Evolutionary conservation across 2,888 invertebrate genomes (phyloP).

Genomic region (Empis stercorea): DNA sequence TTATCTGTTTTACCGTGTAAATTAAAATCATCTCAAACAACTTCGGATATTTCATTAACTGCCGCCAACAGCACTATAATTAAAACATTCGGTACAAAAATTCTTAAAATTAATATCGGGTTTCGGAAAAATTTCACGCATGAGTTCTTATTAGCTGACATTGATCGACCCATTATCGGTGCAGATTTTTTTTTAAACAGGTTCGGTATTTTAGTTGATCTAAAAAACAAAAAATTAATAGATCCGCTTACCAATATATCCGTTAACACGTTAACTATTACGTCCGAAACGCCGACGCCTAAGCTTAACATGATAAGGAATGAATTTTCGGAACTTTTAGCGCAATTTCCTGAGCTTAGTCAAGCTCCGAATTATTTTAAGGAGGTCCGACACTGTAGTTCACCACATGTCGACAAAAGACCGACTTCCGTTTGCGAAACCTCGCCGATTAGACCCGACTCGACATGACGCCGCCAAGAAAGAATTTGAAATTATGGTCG

Average conservation of each 20-base stretch:
- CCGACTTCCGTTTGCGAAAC: neutral
- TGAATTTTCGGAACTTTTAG: neutral
- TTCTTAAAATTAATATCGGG: conserved; percentile 4
- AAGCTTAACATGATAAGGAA: neutral
- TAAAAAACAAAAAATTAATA: neutral
- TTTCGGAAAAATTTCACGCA: conserved; percentile 1
- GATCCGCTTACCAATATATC: neutral
- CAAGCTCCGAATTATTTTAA: neutral
- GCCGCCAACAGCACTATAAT: conserved; percentile 2
- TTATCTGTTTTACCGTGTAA: neutral
- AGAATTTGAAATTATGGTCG: conserved; percentile 1
- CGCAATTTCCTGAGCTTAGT: neutral
- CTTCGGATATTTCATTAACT: neutral
- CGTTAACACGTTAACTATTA: neutral
- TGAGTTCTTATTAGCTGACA: conserved; percentile 1
- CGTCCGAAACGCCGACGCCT: neutral
- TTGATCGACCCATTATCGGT: conserved; percentile 3
- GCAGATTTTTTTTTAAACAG: conserved; percentile 8
- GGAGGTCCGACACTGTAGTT: neutral
- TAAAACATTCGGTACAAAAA: conserved; percentile 3
- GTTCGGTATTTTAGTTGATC: conserved; percentile 4
- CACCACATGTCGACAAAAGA: neutral
- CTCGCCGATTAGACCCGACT: neutral
- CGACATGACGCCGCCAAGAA: neutral
- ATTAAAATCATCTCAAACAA: neutral